Evolutionary conservation across 2,797 vertebrate genomes (phyloP).

Genomic region (Tadarida brasiliensis): DNA sequence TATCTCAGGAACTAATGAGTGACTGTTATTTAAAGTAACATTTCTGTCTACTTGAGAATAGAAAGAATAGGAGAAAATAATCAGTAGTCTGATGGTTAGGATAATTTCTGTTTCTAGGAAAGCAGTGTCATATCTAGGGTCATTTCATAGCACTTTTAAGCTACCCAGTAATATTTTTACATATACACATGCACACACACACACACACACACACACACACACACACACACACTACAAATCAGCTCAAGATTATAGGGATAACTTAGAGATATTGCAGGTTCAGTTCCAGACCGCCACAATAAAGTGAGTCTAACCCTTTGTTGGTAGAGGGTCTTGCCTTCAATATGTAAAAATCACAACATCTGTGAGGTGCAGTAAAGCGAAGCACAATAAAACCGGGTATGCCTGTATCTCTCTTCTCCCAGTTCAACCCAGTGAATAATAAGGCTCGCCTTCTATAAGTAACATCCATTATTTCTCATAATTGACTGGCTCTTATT

Average conservation of each 20-base stretch:
- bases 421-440: neutral
- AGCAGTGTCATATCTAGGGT: neutral
- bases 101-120: neutral
- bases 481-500: neutral
- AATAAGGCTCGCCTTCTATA: neutral
- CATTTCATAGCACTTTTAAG: constrained; percentile 1
- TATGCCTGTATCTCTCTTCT: neutral
- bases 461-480: neutral
- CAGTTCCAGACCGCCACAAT: neutral
- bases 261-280: neutral
- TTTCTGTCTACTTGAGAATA: neutral
- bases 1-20: neutral
- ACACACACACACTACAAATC: neutral
- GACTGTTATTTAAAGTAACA: neutral
- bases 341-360: neutral
- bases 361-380: neutral
- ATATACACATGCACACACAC: fast-evolving
- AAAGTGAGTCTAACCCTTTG: neutral
- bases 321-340: neutral
- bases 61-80: neutral
- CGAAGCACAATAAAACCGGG: neutral
- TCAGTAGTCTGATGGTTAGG: neutral
- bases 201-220: neutral
- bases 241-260: neutral
- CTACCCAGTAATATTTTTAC: neutral